phyloP scores from a whole-genome alignment of 1,140 invertebrate genomes.

The Platorchestia sp. region DNA sequence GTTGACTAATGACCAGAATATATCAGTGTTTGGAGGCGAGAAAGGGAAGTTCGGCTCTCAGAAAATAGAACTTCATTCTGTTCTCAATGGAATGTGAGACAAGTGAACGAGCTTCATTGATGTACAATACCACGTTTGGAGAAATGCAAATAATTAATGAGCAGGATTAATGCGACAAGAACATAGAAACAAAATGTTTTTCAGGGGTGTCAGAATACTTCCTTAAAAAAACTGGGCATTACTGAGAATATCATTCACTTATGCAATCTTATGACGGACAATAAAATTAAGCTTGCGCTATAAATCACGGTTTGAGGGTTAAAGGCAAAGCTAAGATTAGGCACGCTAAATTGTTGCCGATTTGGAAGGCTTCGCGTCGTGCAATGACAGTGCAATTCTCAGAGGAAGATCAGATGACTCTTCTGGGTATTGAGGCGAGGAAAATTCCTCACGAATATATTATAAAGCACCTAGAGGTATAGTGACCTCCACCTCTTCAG shows the following conservation, averaged over 20 bases:
- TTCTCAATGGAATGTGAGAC: neutral
- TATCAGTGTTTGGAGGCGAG: neutral
- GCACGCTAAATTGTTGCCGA: neutral
- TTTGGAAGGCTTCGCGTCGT: neutral
- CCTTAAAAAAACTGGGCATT: neutral
- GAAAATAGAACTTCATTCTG: neutral
- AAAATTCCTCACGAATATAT: conserved; percentile 10
- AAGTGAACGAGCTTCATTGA: neutral
- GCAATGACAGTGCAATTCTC: neutral
- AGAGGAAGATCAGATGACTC: neutral
- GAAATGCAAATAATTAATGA: neutral
- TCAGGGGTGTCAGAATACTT: neutral
- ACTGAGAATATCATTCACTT: neutral
- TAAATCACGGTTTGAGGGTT: neutral
- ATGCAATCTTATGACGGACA: neutral
- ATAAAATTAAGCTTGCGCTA: neutral
- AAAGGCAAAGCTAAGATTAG: neutral
- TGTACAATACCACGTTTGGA: neutral
- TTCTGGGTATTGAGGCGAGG: neutral
- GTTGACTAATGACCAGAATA: neutral
- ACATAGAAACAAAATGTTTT: neutral
- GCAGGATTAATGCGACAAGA: neutral
- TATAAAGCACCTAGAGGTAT: neutral
- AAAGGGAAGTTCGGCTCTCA: neutral
- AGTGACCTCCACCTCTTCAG: neutral